Base-by-base conservation (phyloP, 2,888 invertebrate genomes). In the Morpho helenor region DNA sequence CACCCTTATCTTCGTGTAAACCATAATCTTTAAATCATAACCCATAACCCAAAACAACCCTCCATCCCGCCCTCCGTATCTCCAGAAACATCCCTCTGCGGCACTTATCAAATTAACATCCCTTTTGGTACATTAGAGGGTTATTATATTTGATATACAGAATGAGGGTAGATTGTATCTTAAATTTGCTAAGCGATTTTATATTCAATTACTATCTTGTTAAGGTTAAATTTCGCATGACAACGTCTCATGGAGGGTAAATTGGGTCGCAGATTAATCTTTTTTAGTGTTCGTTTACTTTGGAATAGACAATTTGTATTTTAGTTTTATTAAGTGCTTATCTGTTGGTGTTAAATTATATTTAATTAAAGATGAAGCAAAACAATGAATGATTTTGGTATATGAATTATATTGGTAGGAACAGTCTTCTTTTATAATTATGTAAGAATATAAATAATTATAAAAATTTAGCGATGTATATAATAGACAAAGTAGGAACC, bases 101-200 rank as follows among this genome's bases (percentile, higher is more conserved):
- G 66, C 58, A 62, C 61, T 70, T 70, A 68, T 66, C 66, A 67
- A 68, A 69, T 68, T 70, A 67, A 68, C 61, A 66, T 58, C 66
- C 66, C 55, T 62, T 54, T 57, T 58, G 63, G 66, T 62, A 59
- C 63, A 66, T 65, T 66, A 64, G 52, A 62, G 23, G 16, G 49
- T 43, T 31, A 49, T 55, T 43, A 43, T 44, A 44, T 55, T 55
- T 49, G 55, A 54, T 48, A 9, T 40, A 48, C 54, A 16, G 42
- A 43, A 8, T 43, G 54, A 48, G 54, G 54, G 54, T 54, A 54
- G 48, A 42, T n/a, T 7, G n/a, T 4, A n/a, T 23, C 42, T 42
- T 22, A 41, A 47, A 48, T 23, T 31, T 40, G n/a, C 48, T 9
- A 39, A 48, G 8, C 8, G 23, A 23, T 48, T 42, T 31, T 43